These are phyloP conservation scores for Eublepharis macularius DNA, from an alignment of 2,113 vertebrate species.

Conservation along the genomic window DNA sequence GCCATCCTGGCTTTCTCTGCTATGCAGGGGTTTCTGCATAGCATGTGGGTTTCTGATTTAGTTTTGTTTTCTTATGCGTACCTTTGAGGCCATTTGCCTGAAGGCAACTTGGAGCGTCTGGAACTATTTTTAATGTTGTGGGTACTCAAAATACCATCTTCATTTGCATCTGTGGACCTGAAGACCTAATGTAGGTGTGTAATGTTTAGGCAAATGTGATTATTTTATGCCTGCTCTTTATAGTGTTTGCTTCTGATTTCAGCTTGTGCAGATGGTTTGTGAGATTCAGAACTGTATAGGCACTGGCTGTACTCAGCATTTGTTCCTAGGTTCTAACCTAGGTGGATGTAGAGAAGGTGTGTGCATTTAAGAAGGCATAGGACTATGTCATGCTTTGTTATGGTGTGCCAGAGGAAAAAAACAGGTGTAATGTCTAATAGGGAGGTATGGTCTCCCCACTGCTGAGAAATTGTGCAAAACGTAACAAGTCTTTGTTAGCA, in stretches of 20 bases:
- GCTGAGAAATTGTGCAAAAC: neutral
- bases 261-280: neutral
- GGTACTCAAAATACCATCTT: constrained; percentile 30
- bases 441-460: neutral
- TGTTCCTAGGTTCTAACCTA: neutral
- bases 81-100: constrained; percentile 10
- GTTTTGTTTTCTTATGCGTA: constrained; percentile 22
- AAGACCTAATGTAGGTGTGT: constrained; percentile 3
- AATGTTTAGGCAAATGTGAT: neutral
- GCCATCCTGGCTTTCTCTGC: neutral
- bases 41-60: neutral
- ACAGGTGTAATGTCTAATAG: neutral
- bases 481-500: too few relatives aligned
- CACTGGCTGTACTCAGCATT: neutral
- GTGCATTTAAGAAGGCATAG: neutral
- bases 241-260: neutral
- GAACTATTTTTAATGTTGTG: constrained; percentile 19
- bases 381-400: neutral
- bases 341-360: neutral
- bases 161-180: constrained; percentile 6
- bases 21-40: too few relatives aligned
- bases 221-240: neutral
- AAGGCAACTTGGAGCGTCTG: constrained; percentile 11
- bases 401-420: neutral
- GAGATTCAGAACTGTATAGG: neutral